Evolutionary conservation across 2,113 vertebrate genomes (phyloP), one percentile per base, ranked within the genome.

Genomic region (Cyanoramphus novaezelandiae): DNA sequence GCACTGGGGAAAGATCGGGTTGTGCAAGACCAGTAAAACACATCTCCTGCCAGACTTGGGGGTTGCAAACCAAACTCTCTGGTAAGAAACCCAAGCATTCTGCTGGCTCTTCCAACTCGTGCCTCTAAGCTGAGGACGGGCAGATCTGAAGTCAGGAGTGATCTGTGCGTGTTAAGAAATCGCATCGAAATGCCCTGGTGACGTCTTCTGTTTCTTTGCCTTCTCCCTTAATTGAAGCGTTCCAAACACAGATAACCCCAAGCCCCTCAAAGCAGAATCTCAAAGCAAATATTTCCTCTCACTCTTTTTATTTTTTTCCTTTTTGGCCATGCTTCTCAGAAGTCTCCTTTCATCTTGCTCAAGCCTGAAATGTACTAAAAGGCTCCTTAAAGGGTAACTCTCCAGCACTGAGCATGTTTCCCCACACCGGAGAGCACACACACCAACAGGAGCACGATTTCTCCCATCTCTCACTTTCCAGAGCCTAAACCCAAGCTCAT

Each of bases 301-400:
- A 2, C 16, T 6, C 6, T 25, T 60, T 21, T 39, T 69, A 31
- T 43, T 50, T 12, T 2, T 3, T 33, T 10, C 4, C 8, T 71
- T 82, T 88, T 70, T 83, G 68, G 72, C 64, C 27, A 24, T 21
- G 5, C 29, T 86, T 94, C 75, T 96, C 7, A 0, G 78, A 95
- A 94, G 50, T 64, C 68, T 93, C 64, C 39, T 95, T 93, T 94
- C 39, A 90, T 70, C 64, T 90, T 2, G 0, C 47, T 87, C 24
- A 52, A 81, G 68, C 27, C 90, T 93, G 85, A 88, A 88, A 60
- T 90, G 83, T 80, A 18, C 82, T 94, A 60, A 77, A 91, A 94
- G 79, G 60, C n/a, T 82, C 79, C 29, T 86, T 37, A 39, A 63
- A 67, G 79, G 41, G 28, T 35, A 71, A 53, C 21, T 79, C 65